phyloP scores from a whole-genome alignment of 2,113 vertebrate species.

The Leptobrachium leishanense region DNA sequence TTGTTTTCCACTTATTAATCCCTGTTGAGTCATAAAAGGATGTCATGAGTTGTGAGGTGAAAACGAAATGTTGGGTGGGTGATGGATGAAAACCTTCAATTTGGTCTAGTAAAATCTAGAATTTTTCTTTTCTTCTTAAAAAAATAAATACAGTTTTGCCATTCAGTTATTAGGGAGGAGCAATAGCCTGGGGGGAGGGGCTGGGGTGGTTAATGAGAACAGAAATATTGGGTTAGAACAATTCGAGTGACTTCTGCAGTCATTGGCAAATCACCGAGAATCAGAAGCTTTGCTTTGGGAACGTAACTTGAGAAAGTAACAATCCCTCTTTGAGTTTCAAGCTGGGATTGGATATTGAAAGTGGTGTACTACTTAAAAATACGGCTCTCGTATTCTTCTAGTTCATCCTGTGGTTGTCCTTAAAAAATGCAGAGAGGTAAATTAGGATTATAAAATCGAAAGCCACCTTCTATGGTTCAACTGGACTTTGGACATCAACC shows the following conservation, averaged over 20 bases:
- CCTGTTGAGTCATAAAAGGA: constrained; percentile 3
- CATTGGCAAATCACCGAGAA: neutral
- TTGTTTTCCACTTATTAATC: neutral
- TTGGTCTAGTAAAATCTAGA: constrained; percentile 26
- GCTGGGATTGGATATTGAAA: neutral
- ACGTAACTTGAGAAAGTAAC: neutral
- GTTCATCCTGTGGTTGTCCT: neutral
- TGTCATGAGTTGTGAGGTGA: constrained; percentile 10
- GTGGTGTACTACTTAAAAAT: neutral
- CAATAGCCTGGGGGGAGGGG: neutral
- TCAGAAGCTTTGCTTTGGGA: neutral
- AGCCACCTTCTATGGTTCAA: neutral
- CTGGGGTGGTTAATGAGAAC: neutral
- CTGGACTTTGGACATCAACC: constrained; percentile 14
- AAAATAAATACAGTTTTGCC: constrained; percentile 36
- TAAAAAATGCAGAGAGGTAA: constrained; percentile 11
- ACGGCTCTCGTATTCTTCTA: neutral
- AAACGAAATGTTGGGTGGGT: constrained; percentile 1
- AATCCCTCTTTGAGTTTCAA: neutral
- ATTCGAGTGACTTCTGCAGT: neutral
- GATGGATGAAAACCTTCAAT: constrained; percentile 13
- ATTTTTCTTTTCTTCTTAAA: neutral
- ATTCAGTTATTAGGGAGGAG: constrained; percentile 4
- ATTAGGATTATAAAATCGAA: neutral
- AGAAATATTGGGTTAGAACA: neutral